A percentile compares a stretch with the other conserved stretches of the same genome.
phyloP scores from a whole-genome alignment of 2,113 vertebrate species.

The Diphyllodes magnificus region DNA sequence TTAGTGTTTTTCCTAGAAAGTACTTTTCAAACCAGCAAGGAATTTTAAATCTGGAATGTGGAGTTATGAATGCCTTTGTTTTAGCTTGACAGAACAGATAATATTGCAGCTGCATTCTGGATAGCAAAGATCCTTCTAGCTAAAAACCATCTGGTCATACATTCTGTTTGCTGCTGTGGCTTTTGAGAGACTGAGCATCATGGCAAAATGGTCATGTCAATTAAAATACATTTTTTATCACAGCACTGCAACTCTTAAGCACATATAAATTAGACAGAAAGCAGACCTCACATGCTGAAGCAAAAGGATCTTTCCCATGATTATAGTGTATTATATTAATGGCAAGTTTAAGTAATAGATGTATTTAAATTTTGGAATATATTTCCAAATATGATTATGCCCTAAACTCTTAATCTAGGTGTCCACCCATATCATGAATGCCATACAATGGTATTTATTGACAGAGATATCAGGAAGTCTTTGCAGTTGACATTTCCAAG shows the following conservation, averaged over 20 bases:
- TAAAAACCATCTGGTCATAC: slow-evolving; percentile 55
- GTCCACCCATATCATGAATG: background rate
- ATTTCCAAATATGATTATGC: background rate
- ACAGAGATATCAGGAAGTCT: background rate
- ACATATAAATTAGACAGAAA: background rate
- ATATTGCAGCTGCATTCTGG: background rate
- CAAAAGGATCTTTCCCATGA: background rate
- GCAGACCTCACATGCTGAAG: background rate
- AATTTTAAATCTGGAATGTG: slow-evolving; percentile 45
- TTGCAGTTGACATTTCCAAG: background rate
- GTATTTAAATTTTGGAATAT: background rate
- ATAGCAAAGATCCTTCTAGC: slow-evolving; percentile 42
- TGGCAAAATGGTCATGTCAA: slow-evolving; percentile 8
- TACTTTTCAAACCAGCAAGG: slow-evolving; percentile 35
- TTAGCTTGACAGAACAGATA: slow-evolving; percentile 53
- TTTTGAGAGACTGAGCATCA: slow-evolving; percentile 44
- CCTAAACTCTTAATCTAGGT: background rate
- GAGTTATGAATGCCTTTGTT: slow-evolving; percentile 51
- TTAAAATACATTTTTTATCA: slow-evolving; percentile 23
- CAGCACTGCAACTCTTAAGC: background rate
- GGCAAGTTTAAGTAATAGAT: slow-evolving; percentile 19
- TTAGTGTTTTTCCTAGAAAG: background rate
- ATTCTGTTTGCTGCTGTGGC: slow-evolving; percentile 52
- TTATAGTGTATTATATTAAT: background rate
- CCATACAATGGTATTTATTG: background rate